Evolutionary conservation across 2,888 invertebrate species (phyloP).

Genomic region (Macaria notata): DNA sequence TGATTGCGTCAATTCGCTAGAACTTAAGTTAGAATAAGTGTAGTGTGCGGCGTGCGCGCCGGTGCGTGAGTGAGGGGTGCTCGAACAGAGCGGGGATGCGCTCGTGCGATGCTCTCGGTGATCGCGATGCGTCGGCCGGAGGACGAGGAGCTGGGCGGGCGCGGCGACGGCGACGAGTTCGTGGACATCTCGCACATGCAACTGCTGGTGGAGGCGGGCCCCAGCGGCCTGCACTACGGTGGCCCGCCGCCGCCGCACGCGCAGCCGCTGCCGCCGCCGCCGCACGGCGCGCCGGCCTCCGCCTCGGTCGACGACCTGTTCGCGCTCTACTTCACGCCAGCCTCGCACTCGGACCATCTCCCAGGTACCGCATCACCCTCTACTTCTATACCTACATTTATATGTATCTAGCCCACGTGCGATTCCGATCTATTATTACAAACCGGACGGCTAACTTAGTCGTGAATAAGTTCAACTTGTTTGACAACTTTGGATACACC

Average conservation of each 20-base stretch:
- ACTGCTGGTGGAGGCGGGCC: conserved; percentile 85
- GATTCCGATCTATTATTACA: conserved; percentile 11
- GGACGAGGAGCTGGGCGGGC: conserved; percentile 82
- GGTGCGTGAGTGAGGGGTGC: conserved; percentile 57
- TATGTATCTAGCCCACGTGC: neutral
- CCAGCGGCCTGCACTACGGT: conserved; percentile 75
- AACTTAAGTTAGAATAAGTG: conserved; percentile 58
- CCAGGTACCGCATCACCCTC: conserved; percentile 31
- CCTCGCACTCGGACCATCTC: conserved; percentile 80
- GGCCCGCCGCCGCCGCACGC: conserved; percentile 74
- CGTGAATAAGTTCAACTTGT: conserved; percentile 33
- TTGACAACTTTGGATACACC: conserved; percentile 33
- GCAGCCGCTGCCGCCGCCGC: conserved; percentile 68
- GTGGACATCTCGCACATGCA: conserved; percentile 93
- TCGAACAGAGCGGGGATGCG: conserved; percentile 70
- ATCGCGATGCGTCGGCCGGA: conserved; percentile 90
- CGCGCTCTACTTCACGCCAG: conserved; percentile 88
- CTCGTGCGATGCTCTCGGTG: conserved; percentile 82
- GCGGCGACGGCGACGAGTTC: conserved; percentile 86
- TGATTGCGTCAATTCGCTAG: conserved; percentile 73
- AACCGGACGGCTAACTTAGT: conserved; percentile 30
- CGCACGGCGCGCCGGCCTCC: conserved; percentile 59
- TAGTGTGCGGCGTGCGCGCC: conserved; percentile 43
- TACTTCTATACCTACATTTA: neutral
- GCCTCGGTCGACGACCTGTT: conserved; percentile 88